phyloP scores from a whole-genome alignment of 35 echinoderm and acorn worm genomes.

The Apostichopus parvimensis region DNA sequence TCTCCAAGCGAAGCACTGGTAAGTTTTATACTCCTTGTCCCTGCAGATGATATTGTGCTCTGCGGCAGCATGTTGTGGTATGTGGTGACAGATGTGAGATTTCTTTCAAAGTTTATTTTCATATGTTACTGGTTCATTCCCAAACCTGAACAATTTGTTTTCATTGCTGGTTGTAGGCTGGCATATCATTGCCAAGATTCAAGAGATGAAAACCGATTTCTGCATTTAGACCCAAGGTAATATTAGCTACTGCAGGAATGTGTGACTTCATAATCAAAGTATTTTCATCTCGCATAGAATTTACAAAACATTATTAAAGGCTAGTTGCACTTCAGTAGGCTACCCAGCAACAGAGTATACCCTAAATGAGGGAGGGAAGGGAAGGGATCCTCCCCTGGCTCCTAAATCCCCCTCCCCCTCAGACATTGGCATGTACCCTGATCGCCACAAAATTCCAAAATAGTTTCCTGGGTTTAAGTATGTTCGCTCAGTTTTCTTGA shows the following conservation, averaged over 20 bases:
- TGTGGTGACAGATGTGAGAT: conserved; percentile 7
- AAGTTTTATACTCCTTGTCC: background rate
- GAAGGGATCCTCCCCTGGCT: too few species aligned
- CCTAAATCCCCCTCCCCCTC: too few species aligned
- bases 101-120: conserved; percentile 21
- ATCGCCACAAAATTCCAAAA: too few species aligned
- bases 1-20: background rate
- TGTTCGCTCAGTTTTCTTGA: too few species aligned
- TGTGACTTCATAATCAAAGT: background rate
- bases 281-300: background rate
- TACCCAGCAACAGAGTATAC: too few species aligned
- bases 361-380: too few species aligned
- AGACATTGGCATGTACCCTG: too few species aligned
- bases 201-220: conserved; percentile 20
- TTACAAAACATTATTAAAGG: background rate
- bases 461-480: too few species aligned
- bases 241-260: background rate
- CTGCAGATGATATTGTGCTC: background rate
- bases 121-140: conserved; percentile 37
- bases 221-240: background rate
- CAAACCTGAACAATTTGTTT: conserved; percentile 42
- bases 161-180: conserved; percentile 16
- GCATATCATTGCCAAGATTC: background rate
- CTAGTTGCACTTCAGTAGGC: too few species aligned
- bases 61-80: conserved; percentile 5